A percentile compares a stretch with the other conserved stretches of the same genome.
These are phyloP conservation scores for Carposina sasakii DNA, from an alignment of 1,140 invertebrate species.

Conservation along the genomic window DNA sequence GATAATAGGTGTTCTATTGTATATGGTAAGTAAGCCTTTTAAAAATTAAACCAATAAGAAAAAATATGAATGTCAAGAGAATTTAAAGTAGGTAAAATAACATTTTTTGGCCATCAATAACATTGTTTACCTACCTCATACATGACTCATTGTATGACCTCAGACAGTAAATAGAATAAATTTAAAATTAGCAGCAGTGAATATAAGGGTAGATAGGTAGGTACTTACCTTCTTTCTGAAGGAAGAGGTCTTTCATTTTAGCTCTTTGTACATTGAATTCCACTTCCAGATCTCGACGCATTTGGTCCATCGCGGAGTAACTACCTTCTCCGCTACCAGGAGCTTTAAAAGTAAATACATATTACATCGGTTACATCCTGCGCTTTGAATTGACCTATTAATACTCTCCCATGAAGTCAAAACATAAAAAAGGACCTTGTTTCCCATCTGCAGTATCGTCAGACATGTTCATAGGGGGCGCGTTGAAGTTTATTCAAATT, in stretches of 20 bases:
- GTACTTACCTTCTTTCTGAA: constrained; percentile 90
- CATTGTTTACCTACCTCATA: too few species aligned
- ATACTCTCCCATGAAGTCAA: constrained; percentile 15
- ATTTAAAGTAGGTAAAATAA: too few species aligned
- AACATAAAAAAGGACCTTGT: constrained; percentile 63
- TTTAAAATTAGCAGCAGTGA: too few species aligned
- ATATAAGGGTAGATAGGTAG: too few species aligned
- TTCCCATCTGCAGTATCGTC: constrained; percentile 31
- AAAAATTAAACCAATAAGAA: too few species aligned
- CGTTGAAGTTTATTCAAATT: constrained; percentile 22
- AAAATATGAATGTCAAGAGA: too few species aligned
- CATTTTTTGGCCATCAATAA: too few species aligned
- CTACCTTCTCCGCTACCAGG: constrained; percentile 34
- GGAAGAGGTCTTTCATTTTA: constrained; percentile 91
- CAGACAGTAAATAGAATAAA: too few species aligned
- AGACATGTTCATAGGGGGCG: constrained; percentile 34
- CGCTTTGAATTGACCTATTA: constrained; percentile 17
- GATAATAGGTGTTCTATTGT: too few species aligned
- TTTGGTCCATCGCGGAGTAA: constrained; percentile 30
- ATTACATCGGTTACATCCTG: constrained; percentile 39
- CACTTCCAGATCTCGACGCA: constrained; percentile 77
- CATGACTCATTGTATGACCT: too few species aligned
- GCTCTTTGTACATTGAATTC: constrained; percentile 92
- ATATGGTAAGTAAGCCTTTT: too few species aligned
- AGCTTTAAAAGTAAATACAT: constrained; percentile 61